These are phyloP conservation scores for Puntigrus tetrazona DNA, from an alignment of 2,113 vertebrate species.

Conservation along the genomic window DNA sequence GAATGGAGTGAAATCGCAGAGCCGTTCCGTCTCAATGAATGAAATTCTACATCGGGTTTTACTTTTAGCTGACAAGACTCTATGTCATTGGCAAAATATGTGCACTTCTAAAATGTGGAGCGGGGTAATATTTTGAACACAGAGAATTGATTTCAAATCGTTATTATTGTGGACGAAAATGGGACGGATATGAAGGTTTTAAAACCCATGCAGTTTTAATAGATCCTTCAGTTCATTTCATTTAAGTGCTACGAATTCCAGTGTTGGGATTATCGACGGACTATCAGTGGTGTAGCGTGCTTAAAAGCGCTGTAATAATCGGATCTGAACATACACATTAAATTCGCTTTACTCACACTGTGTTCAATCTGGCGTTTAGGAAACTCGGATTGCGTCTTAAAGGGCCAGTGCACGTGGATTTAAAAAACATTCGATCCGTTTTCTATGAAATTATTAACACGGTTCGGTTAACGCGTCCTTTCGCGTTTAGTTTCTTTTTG, in stretches of 20 bases:
- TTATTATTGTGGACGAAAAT: background rate
- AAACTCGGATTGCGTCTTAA: background rate
- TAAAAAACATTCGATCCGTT: background rate
- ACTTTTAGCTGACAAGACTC: conserved; percentile 36
- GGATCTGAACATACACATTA: background rate
- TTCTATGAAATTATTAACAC: background rate
- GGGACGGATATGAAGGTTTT: background rate
- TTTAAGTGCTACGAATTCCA: background rate
- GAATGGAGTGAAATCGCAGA: background rate
- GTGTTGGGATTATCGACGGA: background rate
- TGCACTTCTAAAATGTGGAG: conserved; percentile 52
- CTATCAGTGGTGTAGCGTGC: background rate
- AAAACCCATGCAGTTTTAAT: background rate
- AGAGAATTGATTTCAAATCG: background rate
- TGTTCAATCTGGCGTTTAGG: background rate
- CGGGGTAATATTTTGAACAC: background rate
- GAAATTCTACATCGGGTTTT: conserved; percentile 67
- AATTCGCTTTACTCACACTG: background rate
- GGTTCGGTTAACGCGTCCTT: background rate
- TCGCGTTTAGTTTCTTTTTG: background rate
- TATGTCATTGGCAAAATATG: conserved; percentile 59
- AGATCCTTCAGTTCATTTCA: background rate
- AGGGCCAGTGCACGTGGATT: background rate
- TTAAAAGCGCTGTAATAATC: background rate
- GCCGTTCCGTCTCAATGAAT: conserved; percentile 36